Base-by-base conservation (phyloP, 2,888 invertebrate genomes). In the Gastracanthus pulcherrimus region DNA sequence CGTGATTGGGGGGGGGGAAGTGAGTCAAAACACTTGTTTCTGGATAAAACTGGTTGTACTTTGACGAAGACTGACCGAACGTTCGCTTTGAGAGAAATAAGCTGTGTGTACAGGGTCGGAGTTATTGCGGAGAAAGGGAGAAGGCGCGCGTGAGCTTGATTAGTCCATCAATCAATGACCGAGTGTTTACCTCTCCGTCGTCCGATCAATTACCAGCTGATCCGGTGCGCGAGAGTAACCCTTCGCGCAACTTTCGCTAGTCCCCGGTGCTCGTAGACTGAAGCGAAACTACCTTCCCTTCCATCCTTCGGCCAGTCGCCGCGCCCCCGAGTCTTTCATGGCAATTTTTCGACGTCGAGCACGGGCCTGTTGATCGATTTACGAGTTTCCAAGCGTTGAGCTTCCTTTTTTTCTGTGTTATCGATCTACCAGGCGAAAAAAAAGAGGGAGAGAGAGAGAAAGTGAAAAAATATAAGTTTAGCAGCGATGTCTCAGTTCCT, bases 111-210 rank as follows among this genome's bases (percentile, higher is more conserved):
- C 26, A n/a, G n/a, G n/a, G n/a, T n/a, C n/a, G n/a, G n/a, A n/a
- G n/a, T n/a, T n/a, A n/a, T n/a, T n/a, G n/a, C n/a, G n/a, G n/a
- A n/a, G n/a, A n/a, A n/a, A n/a, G 51, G 36, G 34, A 51, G 38
- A 55, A 26, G 36, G 45, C 41, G 45, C 29, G 1, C 31, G 13
- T n/a, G 51, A 62, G 71, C 85, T 87, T 89, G 89, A 90, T 89
- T 89, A 87, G 88, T 88, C 88, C 90, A 91, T 90, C 90, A 88
- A 91, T 90, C 90, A 89, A 89, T 86, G 87, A 86, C 86, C 83
- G 86, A 87, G 88, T 89, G 89, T 90, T 90, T 89, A 88, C 89
- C 88, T 86, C 87, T 87, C 87, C 84, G 86, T 86, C 87, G 85
- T 88, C 87, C 88, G 88, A 89, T 90, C 89, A 88, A 89, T 90